These are phyloP conservation scores for Tapera naevia DNA, from an alignment of 2,797 vertebrate species.

Conservation along the genomic window DNA sequence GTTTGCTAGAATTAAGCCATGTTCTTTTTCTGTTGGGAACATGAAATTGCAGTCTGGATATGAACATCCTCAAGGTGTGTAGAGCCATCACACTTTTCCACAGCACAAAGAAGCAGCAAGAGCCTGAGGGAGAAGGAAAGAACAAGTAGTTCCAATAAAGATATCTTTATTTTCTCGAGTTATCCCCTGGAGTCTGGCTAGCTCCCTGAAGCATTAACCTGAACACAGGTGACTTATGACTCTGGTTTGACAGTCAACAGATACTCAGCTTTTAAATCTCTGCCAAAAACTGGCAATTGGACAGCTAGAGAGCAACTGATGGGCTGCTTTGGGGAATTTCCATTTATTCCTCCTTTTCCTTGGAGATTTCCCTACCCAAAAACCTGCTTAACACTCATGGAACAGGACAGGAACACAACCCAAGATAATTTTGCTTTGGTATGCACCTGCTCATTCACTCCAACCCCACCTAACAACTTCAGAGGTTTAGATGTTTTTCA, in stretches of 20 bases:
- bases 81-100: neutral
- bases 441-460: conserved; percentile 34
- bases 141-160: neutral
- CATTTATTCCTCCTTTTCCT: neutral
- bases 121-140: neutral
- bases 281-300: neutral
- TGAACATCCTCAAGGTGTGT: neutral
- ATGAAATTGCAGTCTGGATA: neutral
- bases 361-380: neutral
- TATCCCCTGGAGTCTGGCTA: conserved; percentile 3
- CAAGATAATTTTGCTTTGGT: conserved; percentile 31
- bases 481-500: conserved; percentile 19
- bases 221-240: neutral
- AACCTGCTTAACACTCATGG: neutral
- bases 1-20: neutral
- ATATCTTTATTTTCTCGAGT: neutral
- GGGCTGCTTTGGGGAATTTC: neutral
- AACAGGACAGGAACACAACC: neutral
- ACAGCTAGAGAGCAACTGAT: neutral
- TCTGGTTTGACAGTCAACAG: neutral
- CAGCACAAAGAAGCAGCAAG: neutral
- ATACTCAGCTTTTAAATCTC: neutral
- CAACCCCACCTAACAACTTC: conserved; percentile 6
- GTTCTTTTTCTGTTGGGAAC: neutral
- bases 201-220: conserved; percentile 19